Base-by-base conservation (phyloP, 2,113 vertebrate species). In the Porphyrio hochstetteri region DNA sequence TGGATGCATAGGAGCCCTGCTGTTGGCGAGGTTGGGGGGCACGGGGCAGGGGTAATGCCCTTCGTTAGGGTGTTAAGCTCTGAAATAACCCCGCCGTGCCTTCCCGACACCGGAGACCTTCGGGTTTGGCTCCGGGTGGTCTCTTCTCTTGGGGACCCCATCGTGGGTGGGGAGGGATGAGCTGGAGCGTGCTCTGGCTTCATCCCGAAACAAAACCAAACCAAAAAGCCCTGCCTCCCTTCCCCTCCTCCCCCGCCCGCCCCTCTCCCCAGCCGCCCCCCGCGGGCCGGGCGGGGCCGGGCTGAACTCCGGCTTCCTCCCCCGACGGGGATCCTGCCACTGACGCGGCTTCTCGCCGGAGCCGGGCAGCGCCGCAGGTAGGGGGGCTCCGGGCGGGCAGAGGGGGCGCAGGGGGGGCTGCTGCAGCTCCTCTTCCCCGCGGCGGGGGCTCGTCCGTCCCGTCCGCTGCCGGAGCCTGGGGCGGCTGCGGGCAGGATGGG, bases 281-380 rank as follows among this genome's bases (percentile, higher is more conserved):
- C 75, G 48, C 90, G 52, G 75, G 90, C 52, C 70, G 55, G 86
- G 95, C 93, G 84, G 95, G 42, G 91, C 93, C 76, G 59, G 63
- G 67, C 67, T 23, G 76, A 80, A 71, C 50, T 52, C 50, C 12
- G 50, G 42, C 35, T 72, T 42, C 56, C 11, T 56, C 16, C 13
- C 27, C 40, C 16, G 31, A 3, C 31, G 18, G 60, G 63, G 68
- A 57, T 56, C 18, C 29, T 7, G 60, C 28, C 3, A 57, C 52
- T 21, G 77, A 65, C 21, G 11, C 35, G 16, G 15, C 52, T 52
- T 36, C 25, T 52, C 33, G 71, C 53, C 4, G 85, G 36, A 82
- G 35, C 87, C 14, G 38, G 70, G 56, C 80, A 74, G 64, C 15
- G 24, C 53, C 27, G 46, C 67, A 86, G 88, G 93, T 94, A 63